Evolutionary conservation across 2,797 vertebrate genomes (phyloP).

Genomic region (Holocentrus rufus): DNA sequence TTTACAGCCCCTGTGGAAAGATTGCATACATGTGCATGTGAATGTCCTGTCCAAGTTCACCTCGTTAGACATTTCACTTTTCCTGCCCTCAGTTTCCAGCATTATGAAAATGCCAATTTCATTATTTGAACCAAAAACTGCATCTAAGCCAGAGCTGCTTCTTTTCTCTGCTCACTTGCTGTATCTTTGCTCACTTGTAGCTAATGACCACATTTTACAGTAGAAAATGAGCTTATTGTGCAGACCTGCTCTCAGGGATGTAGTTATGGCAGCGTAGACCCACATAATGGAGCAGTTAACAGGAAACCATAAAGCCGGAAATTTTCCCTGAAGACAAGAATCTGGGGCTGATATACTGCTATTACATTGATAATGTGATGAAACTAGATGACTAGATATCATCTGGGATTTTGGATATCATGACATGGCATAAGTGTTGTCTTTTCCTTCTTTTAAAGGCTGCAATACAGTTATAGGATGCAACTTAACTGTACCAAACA

Average conservation of each 20-base stretch:
- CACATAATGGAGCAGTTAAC: background rate
- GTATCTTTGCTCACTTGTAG: conserved; percentile 2
- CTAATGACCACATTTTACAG: background rate
- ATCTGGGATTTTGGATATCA: too few species aligned
- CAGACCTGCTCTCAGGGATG: conserved; percentile 14
- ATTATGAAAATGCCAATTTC: background rate
- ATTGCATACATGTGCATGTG: background rate
- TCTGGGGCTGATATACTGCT: too few species aligned
- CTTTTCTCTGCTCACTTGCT: conserved; percentile 1
- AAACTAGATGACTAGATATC: too few species aligned
- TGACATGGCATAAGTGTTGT: too few species aligned
- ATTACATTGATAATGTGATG: too few species aligned
- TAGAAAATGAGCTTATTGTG: conserved; percentile 10
- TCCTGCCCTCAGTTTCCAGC: background rate
- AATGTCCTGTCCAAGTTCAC: background rate
- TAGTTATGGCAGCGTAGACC: background rate
- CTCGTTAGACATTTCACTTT: background rate
- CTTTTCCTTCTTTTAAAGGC: too few species aligned
- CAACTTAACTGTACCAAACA: too few species aligned
- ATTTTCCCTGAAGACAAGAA: background rate
- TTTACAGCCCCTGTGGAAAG: too few species aligned
- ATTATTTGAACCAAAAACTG: background rate
- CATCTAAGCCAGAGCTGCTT: too few species aligned
- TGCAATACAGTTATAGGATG: too few species aligned
- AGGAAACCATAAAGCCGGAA: background rate